Percentiles rank a stretch among this genome's conserved stretches.
phyloP scores from a whole-genome alignment of 1,140 invertebrate species.

The Caerostris extrusa region DNA sequence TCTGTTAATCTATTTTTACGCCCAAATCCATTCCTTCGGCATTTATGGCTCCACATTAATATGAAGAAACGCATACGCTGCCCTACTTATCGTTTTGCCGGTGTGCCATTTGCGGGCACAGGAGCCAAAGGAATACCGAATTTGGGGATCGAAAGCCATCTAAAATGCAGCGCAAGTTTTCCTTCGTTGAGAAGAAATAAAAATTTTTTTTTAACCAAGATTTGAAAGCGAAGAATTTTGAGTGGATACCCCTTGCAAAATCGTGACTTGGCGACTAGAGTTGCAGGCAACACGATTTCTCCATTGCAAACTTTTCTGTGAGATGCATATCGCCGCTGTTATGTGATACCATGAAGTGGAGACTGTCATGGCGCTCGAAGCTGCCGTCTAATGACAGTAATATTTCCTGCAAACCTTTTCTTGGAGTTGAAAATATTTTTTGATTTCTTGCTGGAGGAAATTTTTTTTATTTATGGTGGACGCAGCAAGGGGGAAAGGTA shows the following conservation, averaged over 20 bases:
- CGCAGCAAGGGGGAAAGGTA: not conserved
- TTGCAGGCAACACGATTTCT: conserved; percentile 10
- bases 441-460: not conserved
- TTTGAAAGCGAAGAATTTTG: conserved; percentile 40
- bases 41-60: conserved; percentile 3
- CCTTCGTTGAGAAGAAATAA: conserved; percentile 29
- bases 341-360: conserved; percentile 18
- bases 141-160: conserved; percentile 12
- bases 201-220: not conserved
- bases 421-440: not conserved
- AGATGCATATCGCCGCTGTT: conserved; percentile 1
- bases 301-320: conserved; percentile 9
- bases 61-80: not conserved
- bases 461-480: not conserved
- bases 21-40: not conserved
- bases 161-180: conserved; percentile 21
- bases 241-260: conserved; percentile 27
- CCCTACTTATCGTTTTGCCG: conserved; percentile 6
- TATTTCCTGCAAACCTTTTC: conserved; percentile 14
- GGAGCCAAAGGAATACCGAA: not conserved
- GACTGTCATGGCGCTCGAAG: conserved; percentile 10
- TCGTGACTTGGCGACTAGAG: not conserved
- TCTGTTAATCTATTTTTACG: conserved; percentile 11
- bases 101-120: not conserved
- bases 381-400: conserved; percentile 16